Conservation (phyloP, 1,140 invertebrate genomes). For the Carposina sasakii region DNA sequence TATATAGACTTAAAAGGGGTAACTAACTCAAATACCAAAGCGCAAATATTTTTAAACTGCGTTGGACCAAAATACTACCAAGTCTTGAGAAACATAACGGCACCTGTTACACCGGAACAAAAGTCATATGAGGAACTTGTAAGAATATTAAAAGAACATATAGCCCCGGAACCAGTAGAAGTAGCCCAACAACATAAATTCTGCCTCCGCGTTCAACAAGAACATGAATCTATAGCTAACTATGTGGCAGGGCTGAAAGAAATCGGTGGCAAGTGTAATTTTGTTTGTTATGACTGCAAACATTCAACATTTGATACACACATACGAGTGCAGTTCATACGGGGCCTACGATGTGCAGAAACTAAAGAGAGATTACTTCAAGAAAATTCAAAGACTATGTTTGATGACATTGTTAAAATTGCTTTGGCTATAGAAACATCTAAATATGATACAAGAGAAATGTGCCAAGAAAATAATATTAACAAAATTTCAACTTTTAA, state of each 20-base stretch:
- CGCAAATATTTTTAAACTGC: background rate
- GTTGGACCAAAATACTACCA: background rate
- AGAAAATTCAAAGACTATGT: background rate
- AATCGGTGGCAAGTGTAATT: background rate
- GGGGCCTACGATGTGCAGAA: background rate
- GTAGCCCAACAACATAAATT: background rate
- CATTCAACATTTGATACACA: background rate
- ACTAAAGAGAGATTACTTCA: background rate
- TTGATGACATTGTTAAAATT: background rate
- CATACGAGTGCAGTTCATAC: background rate
- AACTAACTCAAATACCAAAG: background rate
- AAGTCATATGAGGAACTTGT: background rate
- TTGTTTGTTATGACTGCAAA: background rate
- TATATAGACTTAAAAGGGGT: background rate
- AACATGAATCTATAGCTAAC: background rate
- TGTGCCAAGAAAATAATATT: background rate
- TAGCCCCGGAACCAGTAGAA: background rate
- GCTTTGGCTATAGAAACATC: background rate
- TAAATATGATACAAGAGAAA: background rate
- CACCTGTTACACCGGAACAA: background rate
- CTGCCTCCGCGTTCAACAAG: background rate
- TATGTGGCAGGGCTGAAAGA: background rate
- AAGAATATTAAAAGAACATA: background rate
- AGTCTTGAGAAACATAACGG: background rate
- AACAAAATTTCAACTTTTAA: background rate